Conservation (phyloP, 37 sponge, comb jelly and placozoan genomes). For the Cladorhizidae sp. region DNA sequence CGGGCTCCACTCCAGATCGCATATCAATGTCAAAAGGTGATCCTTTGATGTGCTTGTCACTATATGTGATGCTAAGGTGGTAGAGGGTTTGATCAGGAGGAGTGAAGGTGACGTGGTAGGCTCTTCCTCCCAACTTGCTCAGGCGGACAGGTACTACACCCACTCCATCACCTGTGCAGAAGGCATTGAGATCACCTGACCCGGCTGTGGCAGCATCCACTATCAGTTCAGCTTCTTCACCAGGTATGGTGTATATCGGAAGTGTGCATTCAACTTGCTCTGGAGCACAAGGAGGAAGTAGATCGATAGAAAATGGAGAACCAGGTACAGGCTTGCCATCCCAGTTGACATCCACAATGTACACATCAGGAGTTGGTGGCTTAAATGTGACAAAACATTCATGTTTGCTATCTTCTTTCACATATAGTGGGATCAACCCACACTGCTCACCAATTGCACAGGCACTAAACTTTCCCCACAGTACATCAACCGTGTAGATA, state of each 20-base stretch:
- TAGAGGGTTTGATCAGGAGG: slow-evolving; percentile 54
- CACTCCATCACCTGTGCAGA: slow-evolving; percentile 31
- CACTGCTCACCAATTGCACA: slow-evolving; percentile 31
- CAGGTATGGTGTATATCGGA: slow-evolving; percentile 21
- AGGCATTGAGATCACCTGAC: slow-evolving; percentile 48
- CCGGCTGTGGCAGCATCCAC: slow-evolving; percentile 65
- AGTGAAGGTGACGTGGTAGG: slow-evolving; percentile 41
- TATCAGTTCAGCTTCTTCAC: slow-evolving; percentile 23
- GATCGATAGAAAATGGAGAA: slow-evolving; percentile 58
- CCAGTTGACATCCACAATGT: slow-evolving; percentile 57
- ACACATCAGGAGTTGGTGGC: slow-evolving; percentile 45
- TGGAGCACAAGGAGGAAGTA: slow-evolving; percentile 37
- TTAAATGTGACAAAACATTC: slow-evolving; percentile 42
- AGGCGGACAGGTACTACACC: slow-evolving; percentile 43
- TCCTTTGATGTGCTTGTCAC: slow-evolving; percentile 37
- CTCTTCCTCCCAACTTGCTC: slow-evolving; percentile 19
- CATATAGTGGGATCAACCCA: slow-evolving; percentile 27
- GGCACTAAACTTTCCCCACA: slow-evolving; percentile 59
- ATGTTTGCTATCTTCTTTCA: not conserved
- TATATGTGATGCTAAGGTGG: slow-evolving; percentile 30
- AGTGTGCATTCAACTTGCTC: slow-evolving; percentile 28
- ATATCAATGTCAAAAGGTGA: slow-evolving; percentile 60
- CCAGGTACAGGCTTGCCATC: slow-evolving; percentile 50
- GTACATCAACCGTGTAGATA: slow-evolving; percentile 45
- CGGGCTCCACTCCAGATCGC: slow-evolving; percentile 15